These are phyloP conservation scores for Epicauta chinensis DNA, from an alignment of 1,140 invertebrate species.

Conservation along the genomic window DNA sequence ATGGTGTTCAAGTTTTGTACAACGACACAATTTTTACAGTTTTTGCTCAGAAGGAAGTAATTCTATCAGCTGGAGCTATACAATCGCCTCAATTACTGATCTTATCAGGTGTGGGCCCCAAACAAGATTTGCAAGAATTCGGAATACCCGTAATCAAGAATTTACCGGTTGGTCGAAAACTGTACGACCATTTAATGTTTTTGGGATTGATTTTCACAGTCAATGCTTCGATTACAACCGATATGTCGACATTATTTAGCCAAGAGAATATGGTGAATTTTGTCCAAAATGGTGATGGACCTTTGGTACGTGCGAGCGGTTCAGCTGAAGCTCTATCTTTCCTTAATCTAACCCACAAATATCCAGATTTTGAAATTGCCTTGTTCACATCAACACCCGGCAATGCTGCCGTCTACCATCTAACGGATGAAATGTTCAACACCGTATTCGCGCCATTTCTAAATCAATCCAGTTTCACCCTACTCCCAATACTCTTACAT, in stretches of 20 bases:
- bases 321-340: conserved; percentile 48
- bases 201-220: conserved; percentile 53
- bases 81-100: conserved; percentile 53
- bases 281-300: conserved; percentile 21
- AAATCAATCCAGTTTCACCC: conserved; percentile 52
- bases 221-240: conserved; percentile 12
- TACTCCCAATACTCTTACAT: conserved; percentile 63
- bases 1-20: conserved; percentile 54
- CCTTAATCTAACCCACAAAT: conserved; percentile 38
- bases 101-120: conserved; percentile 57
- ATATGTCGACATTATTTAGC: conserved; percentile 42
- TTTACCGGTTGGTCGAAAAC: conserved; percentile 59
- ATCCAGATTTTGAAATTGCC: conserved; percentile 54
- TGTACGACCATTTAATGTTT: conserved; percentile 71
- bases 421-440: conserved; percentile 15
- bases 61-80: conserved; percentile 38
- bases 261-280: not conserved
- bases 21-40: conserved; percentile 37
- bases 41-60: conserved; percentile 24
- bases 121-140: conserved; percentile 49
- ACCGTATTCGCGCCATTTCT: conserved; percentile 36
- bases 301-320: conserved; percentile 38
- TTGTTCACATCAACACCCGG: conserved; percentile 41
- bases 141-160: conserved; percentile 60
- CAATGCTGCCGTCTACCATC: conserved; percentile 14